Base-by-base conservation (phyloP, 2,797 vertebrate genomes). In the Nasua narica region DNA sequence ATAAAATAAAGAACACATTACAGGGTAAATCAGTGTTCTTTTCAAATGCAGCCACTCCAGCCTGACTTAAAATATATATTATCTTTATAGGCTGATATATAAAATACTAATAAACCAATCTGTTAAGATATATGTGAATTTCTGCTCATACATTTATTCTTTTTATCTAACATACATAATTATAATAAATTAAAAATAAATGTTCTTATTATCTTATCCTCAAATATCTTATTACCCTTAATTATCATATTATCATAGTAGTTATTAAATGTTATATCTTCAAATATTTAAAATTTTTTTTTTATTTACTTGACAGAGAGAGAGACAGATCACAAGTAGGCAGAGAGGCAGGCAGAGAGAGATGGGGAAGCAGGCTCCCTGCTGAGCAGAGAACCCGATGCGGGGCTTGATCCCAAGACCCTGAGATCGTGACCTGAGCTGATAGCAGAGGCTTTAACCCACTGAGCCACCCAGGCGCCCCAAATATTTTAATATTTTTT, bases 1-100 rank as follows among this genome's bases (percentile, higher is more conserved):
- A 86, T 84, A 54, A 74, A 81, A 84, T 46, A 91, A 96, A 74
- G 12, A 93, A 65, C 35, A 96, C 88, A 82, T 87, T 92, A 77
- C 21, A 92, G 93, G 13, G 27, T 92, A 87, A 78, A 69, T 58
- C 21, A 93, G 27, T 77, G 48, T 91, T 81, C 25, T 87, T 89
- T n/a, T 81, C 56, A 90, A 90, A 70, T 82, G 2, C 25, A 76
- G 23, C 6, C 27, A 74, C 11, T 70, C 5, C 40, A 85, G 40
- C 2, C 27, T 46, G 46, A 35, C 9, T 83, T 77, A 72, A 95
- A 52, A 46, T 82, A 94, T 52, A 43, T 50, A 52, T 76, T 4
- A 32, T 13, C 2, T 84, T 67, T 52, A n/a, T 29, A 62, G 4
- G 4, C 52, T 50, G 7, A 85, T 29, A n/a, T 58, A 27, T 27